Evolutionary conservation across 2,797 vertebrate species (phyloP).

Genomic region (Lateolabrax maculatus): DNA sequence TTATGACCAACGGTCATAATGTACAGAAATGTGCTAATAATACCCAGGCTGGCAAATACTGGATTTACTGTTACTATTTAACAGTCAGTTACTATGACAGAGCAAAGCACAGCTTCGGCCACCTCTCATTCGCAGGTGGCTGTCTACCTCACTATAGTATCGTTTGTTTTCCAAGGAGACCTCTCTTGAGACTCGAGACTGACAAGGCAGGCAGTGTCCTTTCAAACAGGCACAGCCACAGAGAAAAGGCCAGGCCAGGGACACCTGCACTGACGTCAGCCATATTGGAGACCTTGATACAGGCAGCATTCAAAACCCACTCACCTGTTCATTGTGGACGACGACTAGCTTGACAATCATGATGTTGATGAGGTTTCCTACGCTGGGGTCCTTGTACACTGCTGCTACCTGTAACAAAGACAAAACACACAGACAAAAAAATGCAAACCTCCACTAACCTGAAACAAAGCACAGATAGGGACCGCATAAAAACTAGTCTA

Average conservation of each 20-base stretch:
- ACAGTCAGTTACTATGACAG: conserved; percentile 5
- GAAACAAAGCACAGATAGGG: conserved; percentile 17
- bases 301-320: conserved; percentile 52
- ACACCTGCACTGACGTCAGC: conserved; percentile 77
- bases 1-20: not conserved
- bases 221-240: conserved; percentile 47
- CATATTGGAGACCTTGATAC: conserved; percentile 37
- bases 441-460: conserved; percentile 76
- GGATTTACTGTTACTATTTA: not conserved
- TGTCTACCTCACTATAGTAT: conserved; percentile 35
- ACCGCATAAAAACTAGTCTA: not conserved
- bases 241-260: conserved; percentile 54
- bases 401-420: conserved; percentile 93
- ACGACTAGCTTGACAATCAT: conserved; percentile 95
- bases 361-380: conserved; percentile 98
- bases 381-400: conserved; percentile 95
- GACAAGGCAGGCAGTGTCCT: conserved; percentile 74
- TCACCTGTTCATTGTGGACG: conserved; percentile 96
- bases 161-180: conserved; percentile 57
- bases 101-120: conserved; percentile 14
- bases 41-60: not conserved
- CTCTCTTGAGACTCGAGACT: conserved; percentile 61
- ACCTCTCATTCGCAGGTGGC: conserved; percentile 60
- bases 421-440: conserved; percentile 75
- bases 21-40: not conserved